Evolutionary conservation across 2,888 invertebrate genomes (phyloP).

Genomic region (Euplexia lucipara): DNA sequence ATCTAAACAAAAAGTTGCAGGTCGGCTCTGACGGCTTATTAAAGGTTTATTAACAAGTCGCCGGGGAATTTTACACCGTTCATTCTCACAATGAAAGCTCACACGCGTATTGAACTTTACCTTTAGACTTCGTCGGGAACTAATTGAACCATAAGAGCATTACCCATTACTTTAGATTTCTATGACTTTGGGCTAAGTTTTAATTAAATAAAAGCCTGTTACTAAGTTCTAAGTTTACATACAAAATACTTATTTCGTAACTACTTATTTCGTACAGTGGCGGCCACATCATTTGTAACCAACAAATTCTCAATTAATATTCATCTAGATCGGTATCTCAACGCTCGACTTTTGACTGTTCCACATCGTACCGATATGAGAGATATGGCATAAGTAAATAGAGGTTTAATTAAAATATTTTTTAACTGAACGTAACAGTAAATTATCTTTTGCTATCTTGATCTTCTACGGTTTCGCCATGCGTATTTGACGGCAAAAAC

Average conservation of each 20-base stretch:
- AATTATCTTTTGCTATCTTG: slow-evolving; percentile 58
- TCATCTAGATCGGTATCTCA: slow-evolving; percentile 67
- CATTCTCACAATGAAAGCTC: slow-evolving; percentile 46
- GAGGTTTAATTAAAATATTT: slow-evolving; percentile 65
- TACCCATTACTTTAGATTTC: background rate
- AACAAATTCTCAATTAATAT: slow-evolving; percentile 69
- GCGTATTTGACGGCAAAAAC: slow-evolving; percentile 33
- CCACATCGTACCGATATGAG: slow-evolving; percentile 59
- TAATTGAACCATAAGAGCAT: slow-evolving; percentile 3
- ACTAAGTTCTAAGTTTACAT: slow-evolving; percentile 35
- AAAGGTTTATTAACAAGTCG: slow-evolving; percentile 55
- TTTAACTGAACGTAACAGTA: slow-evolving; percentile 58
- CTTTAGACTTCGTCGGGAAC: background rate
- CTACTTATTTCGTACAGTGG: slow-evolving; percentile 55
- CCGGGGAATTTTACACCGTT: slow-evolving; percentile 53
- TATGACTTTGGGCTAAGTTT: background rate
- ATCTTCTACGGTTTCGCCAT: slow-evolving; percentile 50
- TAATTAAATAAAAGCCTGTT: slow-evolving; percentile 8
- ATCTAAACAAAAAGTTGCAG: slow-evolving; percentile 54
- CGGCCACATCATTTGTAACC: slow-evolving; percentile 65
- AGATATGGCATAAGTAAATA: slow-evolving; percentile 63
- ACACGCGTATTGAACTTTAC: slow-evolving; percentile 24
- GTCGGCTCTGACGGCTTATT: slow-evolving; percentile 46
- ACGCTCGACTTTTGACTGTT: slow-evolving; percentile 67
- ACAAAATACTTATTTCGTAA: slow-evolving; percentile 48